phyloP scores from a whole-genome alignment of 2,113 vertebrate species.

The Rhabdornis inornatus region DNA sequence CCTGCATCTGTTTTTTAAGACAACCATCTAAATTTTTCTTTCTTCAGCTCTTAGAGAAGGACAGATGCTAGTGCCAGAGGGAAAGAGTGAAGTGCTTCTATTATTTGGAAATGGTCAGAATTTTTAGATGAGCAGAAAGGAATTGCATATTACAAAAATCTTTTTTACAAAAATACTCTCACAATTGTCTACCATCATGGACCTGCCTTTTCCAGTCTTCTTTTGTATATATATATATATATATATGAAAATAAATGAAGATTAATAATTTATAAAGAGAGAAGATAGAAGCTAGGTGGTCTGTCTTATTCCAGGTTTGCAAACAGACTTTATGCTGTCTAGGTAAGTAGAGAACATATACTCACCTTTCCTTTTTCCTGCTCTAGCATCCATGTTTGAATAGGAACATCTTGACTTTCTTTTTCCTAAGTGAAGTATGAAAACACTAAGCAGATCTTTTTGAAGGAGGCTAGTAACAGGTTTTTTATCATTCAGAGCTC shows the following conservation, averaged over 20 bases:
- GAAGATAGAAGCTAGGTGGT: not conserved
- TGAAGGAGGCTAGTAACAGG: slow-evolving; percentile 38
- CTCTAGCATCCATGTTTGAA: slow-evolving; percentile 70
- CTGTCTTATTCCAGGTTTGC: slow-evolving; percentile 26
- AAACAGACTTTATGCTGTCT: slow-evolving; percentile 50
- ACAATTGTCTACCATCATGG: not conserved
- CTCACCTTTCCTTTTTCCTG: slow-evolving; percentile 74
- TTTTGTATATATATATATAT: not conserved
- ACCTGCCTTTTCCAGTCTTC: not conserved
- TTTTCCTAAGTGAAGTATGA: slow-evolving; percentile 42
- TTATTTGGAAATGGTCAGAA: not conserved
- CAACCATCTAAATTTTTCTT: not conserved
- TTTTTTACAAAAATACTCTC: not conserved
- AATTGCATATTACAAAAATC: not conserved
- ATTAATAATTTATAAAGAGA: not conserved
- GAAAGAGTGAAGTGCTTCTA: not conserved
- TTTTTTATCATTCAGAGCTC: slow-evolving; percentile 72
- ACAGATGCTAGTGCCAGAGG: not conserved
- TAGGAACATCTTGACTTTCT: slow-evolving; percentile 70
- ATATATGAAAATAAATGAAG: slow-evolving; percentile 18
- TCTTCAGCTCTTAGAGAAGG: not conserved
- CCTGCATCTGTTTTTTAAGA: not conserved
- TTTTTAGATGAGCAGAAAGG: not conserved
- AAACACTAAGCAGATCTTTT: slow-evolving; percentile 51
- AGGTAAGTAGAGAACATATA: slow-evolving; percentile 65